phyloP scores from a whole-genome alignment of 1,140 invertebrate genomes.

The Anthonomus grandis region DNA sequence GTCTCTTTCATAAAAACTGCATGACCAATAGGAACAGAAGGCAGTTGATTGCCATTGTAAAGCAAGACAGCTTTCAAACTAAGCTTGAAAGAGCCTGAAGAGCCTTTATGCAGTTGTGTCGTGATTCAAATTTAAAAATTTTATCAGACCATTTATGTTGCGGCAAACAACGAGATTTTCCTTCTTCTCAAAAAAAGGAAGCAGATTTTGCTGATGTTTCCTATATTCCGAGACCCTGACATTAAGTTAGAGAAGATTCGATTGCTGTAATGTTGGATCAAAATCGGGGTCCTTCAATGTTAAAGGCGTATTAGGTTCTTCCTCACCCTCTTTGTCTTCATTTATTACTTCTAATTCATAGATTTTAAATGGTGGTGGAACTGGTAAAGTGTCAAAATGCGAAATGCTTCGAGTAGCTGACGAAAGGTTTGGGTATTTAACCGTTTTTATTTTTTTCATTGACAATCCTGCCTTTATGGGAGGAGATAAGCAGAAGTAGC shows the following conservation, averaged over 20 bases:
- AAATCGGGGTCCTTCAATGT: background rate
- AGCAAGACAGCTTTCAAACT: constrained; percentile 25
- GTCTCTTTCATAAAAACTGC: constrained; percentile 14
- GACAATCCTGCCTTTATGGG: constrained; percentile 4
- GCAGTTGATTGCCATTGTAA: constrained; percentile 18
- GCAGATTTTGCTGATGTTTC: background rate
- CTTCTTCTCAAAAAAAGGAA: constrained; percentile 7
- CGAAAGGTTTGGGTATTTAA: too few species aligned
- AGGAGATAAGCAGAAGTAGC: too few species aligned
- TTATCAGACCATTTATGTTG: constrained; percentile 5
- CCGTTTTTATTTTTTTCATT: constrained; percentile 15
- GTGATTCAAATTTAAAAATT: background rate
- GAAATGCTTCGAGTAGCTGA: too few species aligned
- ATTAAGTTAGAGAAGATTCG: background rate
- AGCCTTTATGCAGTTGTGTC: background rate
- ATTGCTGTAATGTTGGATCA: constrained; percentile 9
- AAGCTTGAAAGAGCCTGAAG: constrained; percentile 11
- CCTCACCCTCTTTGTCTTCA: background rate
- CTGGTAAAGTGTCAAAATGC: background rate
- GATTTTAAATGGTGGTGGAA: too few species aligned
- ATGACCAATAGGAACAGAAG: constrained; percentile 17
- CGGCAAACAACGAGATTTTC: constrained; percentile 13
- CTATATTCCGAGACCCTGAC: background rate
- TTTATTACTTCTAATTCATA: too few species aligned
- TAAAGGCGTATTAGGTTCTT: background rate